These are phyloP conservation scores for Hybos culiciformis DNA, from an alignment of 2,888 invertebrate genomes.

Conservation along the genomic window DNA sequence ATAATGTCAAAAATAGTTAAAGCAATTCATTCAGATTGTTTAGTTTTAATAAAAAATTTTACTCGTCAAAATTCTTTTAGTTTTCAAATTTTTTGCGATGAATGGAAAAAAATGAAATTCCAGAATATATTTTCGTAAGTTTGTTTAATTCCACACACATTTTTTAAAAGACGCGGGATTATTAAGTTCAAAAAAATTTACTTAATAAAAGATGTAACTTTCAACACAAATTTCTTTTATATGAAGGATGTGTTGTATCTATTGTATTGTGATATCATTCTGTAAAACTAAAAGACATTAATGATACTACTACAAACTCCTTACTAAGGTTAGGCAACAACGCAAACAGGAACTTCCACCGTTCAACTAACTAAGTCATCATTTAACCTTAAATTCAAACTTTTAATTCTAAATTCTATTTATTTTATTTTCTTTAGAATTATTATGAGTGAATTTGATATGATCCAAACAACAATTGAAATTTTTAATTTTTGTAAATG, in stretches of 20 bases:
- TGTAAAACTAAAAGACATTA: neutral
- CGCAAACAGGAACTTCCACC: neutral
- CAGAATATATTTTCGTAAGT: slow-evolving; percentile 10
- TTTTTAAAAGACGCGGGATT: too few relatives aligned
- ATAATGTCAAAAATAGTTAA: too few relatives aligned
- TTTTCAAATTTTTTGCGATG: slow-evolving; percentile 7
- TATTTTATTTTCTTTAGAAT: slow-evolving; percentile 5
- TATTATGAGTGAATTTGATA: slow-evolving; percentile 5
- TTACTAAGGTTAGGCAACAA: neutral
- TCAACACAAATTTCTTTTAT: too few relatives aligned
- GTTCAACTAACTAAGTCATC: neutral
- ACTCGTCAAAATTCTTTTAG: neutral
- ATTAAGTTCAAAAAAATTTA: too few relatives aligned
- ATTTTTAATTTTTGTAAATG: slow-evolving; percentile 4
- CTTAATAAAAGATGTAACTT: too few relatives aligned
- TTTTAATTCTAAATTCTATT: neutral
- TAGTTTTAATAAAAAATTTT: slow-evolving; percentile 3
- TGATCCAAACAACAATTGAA: slow-evolving; percentile 9
- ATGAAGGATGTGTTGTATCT: too few relatives aligned
- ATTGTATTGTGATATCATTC: too few relatives aligned
- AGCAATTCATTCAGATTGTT: slow-evolving; percentile 4
- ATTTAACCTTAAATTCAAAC: neutral
- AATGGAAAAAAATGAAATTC: slow-evolving; percentile 8
- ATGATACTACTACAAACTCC: neutral
- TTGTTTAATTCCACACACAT: too few relatives aligned